phyloP scores from a whole-genome alignment of 2,113 vertebrate species.

The Myotis yumanensis region DNA sequence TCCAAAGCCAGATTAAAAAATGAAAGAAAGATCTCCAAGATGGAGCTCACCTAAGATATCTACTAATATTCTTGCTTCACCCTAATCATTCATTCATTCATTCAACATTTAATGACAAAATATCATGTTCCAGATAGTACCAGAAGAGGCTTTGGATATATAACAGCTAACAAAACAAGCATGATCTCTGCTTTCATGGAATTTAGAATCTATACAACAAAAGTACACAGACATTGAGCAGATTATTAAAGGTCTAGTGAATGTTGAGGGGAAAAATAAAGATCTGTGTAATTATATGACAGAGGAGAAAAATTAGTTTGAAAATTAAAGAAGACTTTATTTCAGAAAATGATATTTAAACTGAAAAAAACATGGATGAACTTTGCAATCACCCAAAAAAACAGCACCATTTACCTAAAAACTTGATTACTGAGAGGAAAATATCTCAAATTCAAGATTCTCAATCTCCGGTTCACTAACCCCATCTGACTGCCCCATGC shows the following conservation, averaged over 20 bases:
- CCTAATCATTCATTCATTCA: not conserved
- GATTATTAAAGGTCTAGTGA: not conserved
- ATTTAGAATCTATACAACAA: not conserved
- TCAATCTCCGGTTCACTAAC: not conserved
- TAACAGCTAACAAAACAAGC: not conserved
- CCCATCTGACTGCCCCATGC: not conserved
- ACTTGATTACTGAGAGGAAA: not conserved
- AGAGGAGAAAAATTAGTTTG: not conserved
- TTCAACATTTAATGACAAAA: not conserved
- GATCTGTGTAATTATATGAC: not conserved
- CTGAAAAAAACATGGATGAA: not conserved
- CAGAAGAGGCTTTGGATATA: not conserved
- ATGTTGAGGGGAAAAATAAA: not conserved
- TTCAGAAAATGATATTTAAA: not conserved
- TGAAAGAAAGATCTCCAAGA: not conserved
- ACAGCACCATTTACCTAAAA: not conserved
- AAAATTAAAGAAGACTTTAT: not conserved
- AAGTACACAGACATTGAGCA: not conserved
- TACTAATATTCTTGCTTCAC: not conserved
- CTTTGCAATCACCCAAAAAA: not conserved
- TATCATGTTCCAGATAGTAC: not conserved
- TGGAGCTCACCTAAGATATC: not conserved
- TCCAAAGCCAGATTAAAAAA: not conserved
- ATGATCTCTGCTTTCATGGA: not conserved
- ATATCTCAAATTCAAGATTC: not conserved